Evolutionary conservation across 2,113 vertebrate genomes (phyloP).

Genomic region (Bos javanicus): DNA sequence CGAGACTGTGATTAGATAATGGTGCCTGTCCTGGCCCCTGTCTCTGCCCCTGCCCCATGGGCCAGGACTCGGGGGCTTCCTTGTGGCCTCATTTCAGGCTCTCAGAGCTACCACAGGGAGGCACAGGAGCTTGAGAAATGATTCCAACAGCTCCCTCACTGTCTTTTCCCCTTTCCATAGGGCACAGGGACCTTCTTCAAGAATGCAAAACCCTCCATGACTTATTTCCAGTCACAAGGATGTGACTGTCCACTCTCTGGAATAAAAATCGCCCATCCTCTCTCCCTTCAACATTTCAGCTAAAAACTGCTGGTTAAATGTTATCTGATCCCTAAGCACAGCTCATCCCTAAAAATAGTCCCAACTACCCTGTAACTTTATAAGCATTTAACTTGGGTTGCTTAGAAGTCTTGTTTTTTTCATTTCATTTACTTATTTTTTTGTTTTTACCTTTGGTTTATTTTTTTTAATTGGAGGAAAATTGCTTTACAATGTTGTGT

Average conservation of each 20-base stretch:
- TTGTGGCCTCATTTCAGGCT: not conserved
- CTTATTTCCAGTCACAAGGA: not conserved
- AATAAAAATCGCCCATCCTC: not conserved
- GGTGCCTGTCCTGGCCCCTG: not conserved
- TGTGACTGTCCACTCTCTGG: not conserved
- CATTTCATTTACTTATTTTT: not conserved
- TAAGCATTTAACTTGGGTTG: not conserved
- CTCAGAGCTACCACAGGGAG: not conserved
- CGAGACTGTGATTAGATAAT: not conserved
- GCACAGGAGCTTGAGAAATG: not conserved
- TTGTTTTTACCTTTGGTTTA: not conserved
- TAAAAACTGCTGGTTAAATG: not conserved
- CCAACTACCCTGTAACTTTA: not conserved
- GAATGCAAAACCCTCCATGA: not conserved
- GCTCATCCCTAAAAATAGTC: not conserved
- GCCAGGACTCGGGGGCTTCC: not conserved
- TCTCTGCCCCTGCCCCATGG: not conserved
- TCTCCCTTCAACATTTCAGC: not conserved
- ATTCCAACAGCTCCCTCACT: not conserved
- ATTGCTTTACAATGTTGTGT: not conserved
- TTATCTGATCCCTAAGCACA: not conserved
- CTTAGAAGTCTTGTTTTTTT: not conserved
- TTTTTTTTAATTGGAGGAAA: not conserved
- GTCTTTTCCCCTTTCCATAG: not conserved
- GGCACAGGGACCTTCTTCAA: not conserved